Base-by-base conservation (phyloP, 2,888 invertebrate genomes). In the Drosophila nr. perissopoda region DNA sequence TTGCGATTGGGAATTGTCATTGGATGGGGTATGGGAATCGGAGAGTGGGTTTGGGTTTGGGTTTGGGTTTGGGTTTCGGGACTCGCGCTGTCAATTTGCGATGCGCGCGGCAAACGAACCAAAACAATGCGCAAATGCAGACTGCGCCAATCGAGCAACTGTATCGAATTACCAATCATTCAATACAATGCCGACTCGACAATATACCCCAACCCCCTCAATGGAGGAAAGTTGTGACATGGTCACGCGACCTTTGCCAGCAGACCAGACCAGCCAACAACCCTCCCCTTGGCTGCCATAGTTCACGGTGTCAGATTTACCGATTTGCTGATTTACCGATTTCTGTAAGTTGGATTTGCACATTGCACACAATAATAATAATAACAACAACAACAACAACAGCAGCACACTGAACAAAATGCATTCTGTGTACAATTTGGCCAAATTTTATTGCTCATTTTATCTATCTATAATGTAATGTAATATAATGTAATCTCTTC, bases 121-220 rank as follows among this genome's bases (percentile, higher is more conserved):
- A 79, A 80, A 85, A 89, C 83, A 91, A 85, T 69, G 76, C 78
- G 36, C 31, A 52, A 63, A 58, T 54, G 67, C 60, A 63, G 66
- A 68, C 66, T 69, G 76, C 69, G 69, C 58, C 83, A 82, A 83
- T 75, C 81, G 82, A 80, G 82, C 90, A 85, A 86, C 84, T 89
- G 87, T 89, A 91, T 89, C 91, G 90, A 91, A 90, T 89, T 91
- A 88, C 90, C 84, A 88, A 89, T 87, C 90, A 89, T 85, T 80
- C 85, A 79, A 78, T 80, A 80, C 88, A 84, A 87, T 64, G 68
- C 67, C 48, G 56, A 53, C 33, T 29, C 29, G 18, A 54, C 21
- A 16, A 27, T 13, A 11, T 21, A 54, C 18, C 51, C 58, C 57
- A 42, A 31, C 49, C 52, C 34, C 49, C 57, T 21, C 42, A 18